Evolutionary conservation across 2,797 vertebrate genomes (phyloP).

Genomic region (Rhinatrema bivittatum): DNA sequence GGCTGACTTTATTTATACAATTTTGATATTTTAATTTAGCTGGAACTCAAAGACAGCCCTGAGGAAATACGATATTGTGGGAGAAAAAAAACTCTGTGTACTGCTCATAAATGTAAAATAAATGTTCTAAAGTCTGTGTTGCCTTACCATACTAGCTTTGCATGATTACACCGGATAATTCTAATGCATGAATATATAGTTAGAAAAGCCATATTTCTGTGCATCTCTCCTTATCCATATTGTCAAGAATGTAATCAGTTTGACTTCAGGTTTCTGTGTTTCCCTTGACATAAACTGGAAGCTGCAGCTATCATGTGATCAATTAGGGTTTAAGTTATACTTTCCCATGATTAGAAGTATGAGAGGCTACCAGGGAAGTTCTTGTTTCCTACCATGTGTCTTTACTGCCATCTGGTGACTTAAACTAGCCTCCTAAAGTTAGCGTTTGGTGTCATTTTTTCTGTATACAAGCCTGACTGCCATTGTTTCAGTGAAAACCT

Average conservation of each 20-base stretch:
- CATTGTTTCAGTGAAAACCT: conserved; percentile 7
- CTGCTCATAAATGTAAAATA: conserved; percentile 23
- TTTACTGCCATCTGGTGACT: conserved; percentile 90
- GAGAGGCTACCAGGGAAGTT: background rate
- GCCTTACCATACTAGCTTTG: conserved; percentile 8
- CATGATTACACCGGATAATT: conserved; percentile 17
- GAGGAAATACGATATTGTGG: conserved; percentile 18
- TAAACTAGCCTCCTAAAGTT: background rate
- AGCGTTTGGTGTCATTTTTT: background rate
- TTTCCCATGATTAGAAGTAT: conserved; percentile 22
- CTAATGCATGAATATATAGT: conserved; percentile 21
- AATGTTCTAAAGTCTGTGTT: conserved; percentile 29
- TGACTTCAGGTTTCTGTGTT: conserved; percentile 45
- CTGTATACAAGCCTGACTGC: background rate
- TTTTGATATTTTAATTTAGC: conserved; percentile 26
- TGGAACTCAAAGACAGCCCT: conserved; percentile 9
- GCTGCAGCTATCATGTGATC: conserved; percentile 50
- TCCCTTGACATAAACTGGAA: conserved; percentile 44
- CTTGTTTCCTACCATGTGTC: conserved; percentile 45
- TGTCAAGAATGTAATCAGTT: conserved; percentile 44
- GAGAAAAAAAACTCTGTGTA: conserved; percentile 20
- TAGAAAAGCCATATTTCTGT: conserved; percentile 29
- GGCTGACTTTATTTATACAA: background rate
- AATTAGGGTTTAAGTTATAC: conserved; percentile 47
- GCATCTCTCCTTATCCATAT: conserved; percentile 32